Conservation (phyloP, 2,113 vertebrate genomes). For the Eudyptes chrysolophus region DNA sequence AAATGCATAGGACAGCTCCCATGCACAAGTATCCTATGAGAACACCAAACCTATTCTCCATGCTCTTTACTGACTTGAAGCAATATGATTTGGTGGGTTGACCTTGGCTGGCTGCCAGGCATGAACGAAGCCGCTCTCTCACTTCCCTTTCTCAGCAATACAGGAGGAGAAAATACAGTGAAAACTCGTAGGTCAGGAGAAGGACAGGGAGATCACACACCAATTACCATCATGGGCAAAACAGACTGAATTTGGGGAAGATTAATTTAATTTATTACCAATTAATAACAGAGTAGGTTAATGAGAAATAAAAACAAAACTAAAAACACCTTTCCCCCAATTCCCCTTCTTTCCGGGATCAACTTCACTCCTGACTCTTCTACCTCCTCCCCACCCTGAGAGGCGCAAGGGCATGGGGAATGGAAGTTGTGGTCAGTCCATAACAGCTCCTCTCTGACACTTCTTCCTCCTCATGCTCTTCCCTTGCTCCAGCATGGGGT, state of each 20-base stretch:
- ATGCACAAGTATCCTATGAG: background rate
- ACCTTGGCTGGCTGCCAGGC: accelerated
- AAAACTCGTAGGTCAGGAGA: background rate
- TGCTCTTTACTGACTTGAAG: background rate
- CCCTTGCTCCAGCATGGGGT: background rate
- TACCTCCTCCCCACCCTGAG: background rate
- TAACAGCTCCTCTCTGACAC: background rate
- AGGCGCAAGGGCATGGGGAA: background rate
- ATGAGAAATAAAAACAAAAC: background rate
- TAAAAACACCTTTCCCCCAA: background rate
- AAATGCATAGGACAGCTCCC: background rate
- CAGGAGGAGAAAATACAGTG: background rate
- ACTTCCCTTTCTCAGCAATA: background rate
- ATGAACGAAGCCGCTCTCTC: background rate
- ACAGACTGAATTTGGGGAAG: background rate
- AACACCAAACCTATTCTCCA: background rate
- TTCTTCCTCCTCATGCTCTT: background rate
- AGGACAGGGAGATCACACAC: background rate
- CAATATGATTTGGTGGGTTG: background rate
- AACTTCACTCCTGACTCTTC: background rate
- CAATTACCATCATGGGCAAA: background rate
- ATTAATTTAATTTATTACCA: background rate
- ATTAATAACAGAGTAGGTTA: background rate
- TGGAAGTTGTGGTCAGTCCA: background rate
- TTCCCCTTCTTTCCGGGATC: background rate